These are phyloP conservation scores for Dromius quadrimaculatus DNA, from an alignment of 2,888 invertebrate genomes.

Conservation along the genomic window DNA sequence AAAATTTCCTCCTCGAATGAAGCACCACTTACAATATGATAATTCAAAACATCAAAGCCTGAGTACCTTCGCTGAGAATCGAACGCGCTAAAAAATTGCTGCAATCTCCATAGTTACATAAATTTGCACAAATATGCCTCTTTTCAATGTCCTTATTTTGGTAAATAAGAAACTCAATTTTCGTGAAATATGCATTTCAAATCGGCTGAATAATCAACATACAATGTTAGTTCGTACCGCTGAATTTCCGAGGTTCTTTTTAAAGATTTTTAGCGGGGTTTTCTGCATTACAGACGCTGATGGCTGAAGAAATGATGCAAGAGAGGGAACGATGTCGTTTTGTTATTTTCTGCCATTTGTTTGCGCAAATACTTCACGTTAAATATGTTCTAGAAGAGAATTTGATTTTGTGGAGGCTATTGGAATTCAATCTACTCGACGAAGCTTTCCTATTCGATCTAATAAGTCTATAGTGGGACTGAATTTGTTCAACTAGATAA, in stretches of 20 bases:
- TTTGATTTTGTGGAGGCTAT: not conserved
- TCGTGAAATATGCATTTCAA: conserved; percentile 45
- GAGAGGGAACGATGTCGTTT: conserved; percentile 5
- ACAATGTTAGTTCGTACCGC: conserved; percentile 16
- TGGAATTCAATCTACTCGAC: conserved; percentile 10
- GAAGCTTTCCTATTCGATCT: too few species aligned
- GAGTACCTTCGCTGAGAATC: conserved; percentile 23
- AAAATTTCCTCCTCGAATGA: too few species aligned
- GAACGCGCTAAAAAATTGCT: conserved; percentile 35
- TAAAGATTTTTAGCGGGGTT: too few species aligned
- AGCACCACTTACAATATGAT: conserved; percentile 25
- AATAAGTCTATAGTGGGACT: too few species aligned
- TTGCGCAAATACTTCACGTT: conserved; percentile 13
- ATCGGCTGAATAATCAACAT: conserved; percentile 36
- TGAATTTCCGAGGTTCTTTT: too few species aligned
- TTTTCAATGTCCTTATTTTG: conserved; percentile 24
- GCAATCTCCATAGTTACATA: conserved; percentile 50
- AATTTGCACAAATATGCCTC: conserved; percentile 37
- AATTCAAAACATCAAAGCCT: conserved; percentile 40
- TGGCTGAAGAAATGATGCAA: conserved; percentile 6
- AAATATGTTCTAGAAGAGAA: not conserved
- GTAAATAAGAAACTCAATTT: conserved; percentile 39
- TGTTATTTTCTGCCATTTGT: conserved; percentile 31
- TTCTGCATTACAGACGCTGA: conserved; percentile 1
- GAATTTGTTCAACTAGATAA: too few species aligned